These are phyloP conservation scores for Drosophila fulvimacula DNA, from an alignment of 2,888 invertebrate species.

Conservation along the genomic window DNA sequence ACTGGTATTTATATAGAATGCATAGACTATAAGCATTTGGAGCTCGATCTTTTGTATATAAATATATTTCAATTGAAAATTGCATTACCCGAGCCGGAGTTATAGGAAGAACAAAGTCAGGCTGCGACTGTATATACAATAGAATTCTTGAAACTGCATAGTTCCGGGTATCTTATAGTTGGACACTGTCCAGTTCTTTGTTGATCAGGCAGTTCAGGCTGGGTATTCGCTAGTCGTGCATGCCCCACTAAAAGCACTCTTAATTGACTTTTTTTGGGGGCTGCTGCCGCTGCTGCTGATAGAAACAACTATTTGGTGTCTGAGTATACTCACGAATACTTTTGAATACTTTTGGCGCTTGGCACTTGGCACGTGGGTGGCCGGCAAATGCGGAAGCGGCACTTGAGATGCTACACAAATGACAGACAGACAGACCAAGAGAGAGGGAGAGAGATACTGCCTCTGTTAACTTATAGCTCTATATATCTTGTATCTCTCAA, in stretches of 20 bases:
- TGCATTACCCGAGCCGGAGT: background rate
- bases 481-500: slow-evolving; percentile 6
- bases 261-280: slow-evolving; percentile 28
- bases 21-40: background rate
- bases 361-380: slow-evolving; percentile 64
- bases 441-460: slow-evolving; percentile 1
- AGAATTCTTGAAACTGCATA: background rate
- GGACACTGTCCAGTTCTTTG: background rate
- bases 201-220: background rate
- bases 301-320: slow-evolving; percentile 16
- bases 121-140: background rate
- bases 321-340: slow-evolving; percentile 13
- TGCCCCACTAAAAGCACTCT: background rate
- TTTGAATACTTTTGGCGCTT: slow-evolving; percentile 43
- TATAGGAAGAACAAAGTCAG: background rate
- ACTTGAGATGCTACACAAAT: slow-evolving; percentile 50
- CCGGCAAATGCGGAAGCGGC: slow-evolving; percentile 67
- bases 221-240: background rate
- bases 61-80: background rate
- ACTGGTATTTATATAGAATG: background rate
- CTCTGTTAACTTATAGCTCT: slow-evolving; percentile 12
- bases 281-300: background rate
- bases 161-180: background rate
- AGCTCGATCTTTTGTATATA: background rate
- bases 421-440: background rate